phyloP scores from a whole-genome alignment of 2,888 invertebrate species.

The Cinara cedri region DNA sequence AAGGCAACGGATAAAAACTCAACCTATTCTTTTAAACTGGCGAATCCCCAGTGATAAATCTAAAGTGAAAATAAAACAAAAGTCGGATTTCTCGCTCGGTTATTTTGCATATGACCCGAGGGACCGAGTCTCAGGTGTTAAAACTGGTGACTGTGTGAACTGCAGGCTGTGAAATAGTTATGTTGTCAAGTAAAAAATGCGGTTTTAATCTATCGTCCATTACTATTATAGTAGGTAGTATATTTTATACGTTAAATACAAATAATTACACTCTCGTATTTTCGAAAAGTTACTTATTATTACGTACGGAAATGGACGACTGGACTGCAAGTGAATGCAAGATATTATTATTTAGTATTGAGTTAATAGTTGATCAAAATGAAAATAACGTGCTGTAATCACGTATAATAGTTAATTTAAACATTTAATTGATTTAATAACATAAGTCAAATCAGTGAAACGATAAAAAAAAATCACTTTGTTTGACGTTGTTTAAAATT shows the following conservation, averaged over 20 bases:
- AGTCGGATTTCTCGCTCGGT: constrained; percentile 45
- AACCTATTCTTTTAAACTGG: constrained; percentile 50
- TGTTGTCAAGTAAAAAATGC: constrained; percentile 41
- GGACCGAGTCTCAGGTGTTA: constrained; percentile 50
- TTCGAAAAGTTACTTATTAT: not conserved
- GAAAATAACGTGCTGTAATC: too few species aligned
- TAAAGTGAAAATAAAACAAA: constrained; percentile 54
- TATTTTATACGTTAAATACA: not conserved
- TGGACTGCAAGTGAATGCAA: too few species aligned
- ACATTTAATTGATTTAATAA: too few species aligned
- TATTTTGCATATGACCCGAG: constrained; percentile 53
- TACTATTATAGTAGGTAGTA: not conserved
- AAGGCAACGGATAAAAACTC: constrained; percentile 45
- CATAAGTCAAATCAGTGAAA: too few species aligned
- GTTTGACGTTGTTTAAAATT: too few species aligned
- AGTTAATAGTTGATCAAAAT: too few species aligned
- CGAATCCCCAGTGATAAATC: constrained; percentile 47
- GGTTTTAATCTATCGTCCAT: constrained; percentile 19
- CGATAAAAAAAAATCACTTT: too few species aligned
- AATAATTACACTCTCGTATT: not conserved
- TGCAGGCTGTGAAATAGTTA: constrained; percentile 32
- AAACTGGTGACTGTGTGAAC: constrained; percentile 32
- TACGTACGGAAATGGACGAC: too few species aligned
- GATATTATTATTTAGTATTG: too few species aligned
- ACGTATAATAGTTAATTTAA: too few species aligned